Conservation (phyloP, 2,113 vertebrate genomes). For the Triplophysa dalaica region DNA sequence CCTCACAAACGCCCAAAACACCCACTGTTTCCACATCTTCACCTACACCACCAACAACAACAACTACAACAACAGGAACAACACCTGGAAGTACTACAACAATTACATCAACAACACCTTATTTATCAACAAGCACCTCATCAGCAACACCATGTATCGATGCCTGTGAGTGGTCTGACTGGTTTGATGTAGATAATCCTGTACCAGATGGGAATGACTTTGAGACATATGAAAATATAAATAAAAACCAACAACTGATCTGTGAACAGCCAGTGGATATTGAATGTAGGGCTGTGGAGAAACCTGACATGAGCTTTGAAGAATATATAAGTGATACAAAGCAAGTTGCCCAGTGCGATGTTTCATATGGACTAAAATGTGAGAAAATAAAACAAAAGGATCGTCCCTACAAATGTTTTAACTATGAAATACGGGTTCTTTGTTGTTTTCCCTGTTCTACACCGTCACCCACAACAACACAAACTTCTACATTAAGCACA, state of each 20-base stretch:
- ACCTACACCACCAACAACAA: not conserved
- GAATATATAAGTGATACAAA: not conserved
- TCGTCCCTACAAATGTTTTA: slow-evolving; percentile 51
- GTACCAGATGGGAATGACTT: not conserved
- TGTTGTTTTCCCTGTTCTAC: slow-evolving; percentile 48
- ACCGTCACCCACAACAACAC: not conserved
- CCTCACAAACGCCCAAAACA: not conserved
- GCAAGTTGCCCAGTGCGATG: slow-evolving; percentile 53
- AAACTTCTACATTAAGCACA: not conserved
- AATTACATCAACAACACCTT: not conserved
- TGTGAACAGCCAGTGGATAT: slow-evolving; percentile 53
- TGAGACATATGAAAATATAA: slow-evolving; percentile 59
- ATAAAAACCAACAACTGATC: slow-evolving; percentile 16
- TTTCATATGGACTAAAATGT: slow-evolving; percentile 56
- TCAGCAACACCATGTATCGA: slow-evolving; percentile 27
- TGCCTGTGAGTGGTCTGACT: slow-evolving; percentile 56
- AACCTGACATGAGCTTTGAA: slow-evolving; percentile 24
- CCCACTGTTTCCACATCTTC: not conserved
- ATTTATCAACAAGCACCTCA: not conserved
- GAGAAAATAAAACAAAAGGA: not conserved
- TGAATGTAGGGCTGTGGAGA: slow-evolving; percentile 33
- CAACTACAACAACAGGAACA: not conserved
- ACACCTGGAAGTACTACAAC: too few relatives aligned
- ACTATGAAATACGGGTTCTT: slow-evolving; percentile 54
- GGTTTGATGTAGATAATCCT: slow-evolving; percentile 53